Conservation (phyloP, 2,888 invertebrate species). For the Acanthosepion lycidas region DNA sequence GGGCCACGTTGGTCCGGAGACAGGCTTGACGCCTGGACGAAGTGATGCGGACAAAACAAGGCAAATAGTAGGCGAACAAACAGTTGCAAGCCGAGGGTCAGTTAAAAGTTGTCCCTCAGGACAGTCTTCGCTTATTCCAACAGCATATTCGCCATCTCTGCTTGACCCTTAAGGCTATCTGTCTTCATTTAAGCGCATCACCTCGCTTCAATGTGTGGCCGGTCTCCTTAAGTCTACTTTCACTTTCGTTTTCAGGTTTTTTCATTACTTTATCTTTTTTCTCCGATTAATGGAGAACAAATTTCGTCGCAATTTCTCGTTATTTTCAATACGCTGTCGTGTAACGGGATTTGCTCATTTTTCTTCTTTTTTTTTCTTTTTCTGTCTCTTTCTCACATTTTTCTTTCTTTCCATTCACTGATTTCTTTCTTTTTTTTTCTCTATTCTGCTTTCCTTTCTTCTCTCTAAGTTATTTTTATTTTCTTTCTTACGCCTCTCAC, state of each 20-base stretch:
- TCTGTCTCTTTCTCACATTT: background rate
- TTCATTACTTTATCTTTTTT: background rate
- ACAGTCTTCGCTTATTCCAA: background rate
- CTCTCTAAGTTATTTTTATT: background rate
- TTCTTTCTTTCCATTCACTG: background rate
- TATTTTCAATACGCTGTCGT: background rate
- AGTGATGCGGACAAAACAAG: background rate
- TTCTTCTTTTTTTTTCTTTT: background rate
- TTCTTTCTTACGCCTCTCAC: background rate
- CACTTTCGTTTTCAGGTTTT: background rate
- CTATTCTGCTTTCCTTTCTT: background rate
- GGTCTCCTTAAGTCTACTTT: background rate
- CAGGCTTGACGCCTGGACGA: conserved; percentile 5
- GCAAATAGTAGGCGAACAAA: background rate
- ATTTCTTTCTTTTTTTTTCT: background rate
- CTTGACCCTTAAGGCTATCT: background rate
- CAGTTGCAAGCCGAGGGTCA: background rate
- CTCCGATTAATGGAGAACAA: too few relatives aligned
- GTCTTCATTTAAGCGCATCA: background rate
- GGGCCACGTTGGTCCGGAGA: background rate
- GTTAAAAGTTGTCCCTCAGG: background rate
- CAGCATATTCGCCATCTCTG: background rate
- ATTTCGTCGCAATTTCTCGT: too few relatives aligned
- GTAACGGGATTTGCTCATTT: background rate
- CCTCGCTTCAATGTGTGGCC: background rate